Percentiles rank a stretch among this genome's conserved stretches.
Conservation (phyloP, 2,797 vertebrate genomes). For the Apogon talboti region DNA sequence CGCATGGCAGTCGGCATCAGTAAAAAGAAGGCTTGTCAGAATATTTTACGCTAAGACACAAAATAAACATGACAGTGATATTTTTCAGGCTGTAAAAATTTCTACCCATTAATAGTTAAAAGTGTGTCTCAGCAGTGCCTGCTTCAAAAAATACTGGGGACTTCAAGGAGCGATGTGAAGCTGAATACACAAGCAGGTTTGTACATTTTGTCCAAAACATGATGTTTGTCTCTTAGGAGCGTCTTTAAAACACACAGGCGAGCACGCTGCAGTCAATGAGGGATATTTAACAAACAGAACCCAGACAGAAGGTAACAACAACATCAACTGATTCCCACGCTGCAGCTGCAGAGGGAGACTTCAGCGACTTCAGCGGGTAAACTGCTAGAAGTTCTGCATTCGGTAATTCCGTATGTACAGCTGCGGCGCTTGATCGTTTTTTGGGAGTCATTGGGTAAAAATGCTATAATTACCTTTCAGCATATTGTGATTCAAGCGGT, state of each 20-base stretch:
- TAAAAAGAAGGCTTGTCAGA: conserved; percentile 35
- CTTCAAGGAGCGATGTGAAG: conserved; percentile 32
- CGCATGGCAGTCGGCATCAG: conserved; percentile 11
- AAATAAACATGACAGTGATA: conserved; percentile 19
- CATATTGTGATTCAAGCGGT: too few relatives aligned
- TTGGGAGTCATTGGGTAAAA: too few relatives aligned
- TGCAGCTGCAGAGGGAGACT: too few relatives aligned
- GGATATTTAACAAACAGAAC: conserved; percentile 43
- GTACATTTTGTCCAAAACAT: conserved; percentile 50
- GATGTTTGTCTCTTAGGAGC: conserved; percentile 36
- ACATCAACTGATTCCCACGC: conserved; percentile 14
- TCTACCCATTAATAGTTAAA: conserved; percentile 13
- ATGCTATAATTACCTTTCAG: too few relatives aligned
- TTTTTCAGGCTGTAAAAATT: conserved; percentile 10
- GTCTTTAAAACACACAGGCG: conserved; percentile 52
- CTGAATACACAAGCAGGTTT: conserved; percentile 53
- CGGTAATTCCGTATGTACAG: too few relatives aligned
- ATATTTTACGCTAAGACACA: conserved; percentile 33
- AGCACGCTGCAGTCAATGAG: conserved; percentile 19
- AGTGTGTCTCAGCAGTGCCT: conserved; percentile 9
- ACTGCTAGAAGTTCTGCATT: too few relatives aligned
- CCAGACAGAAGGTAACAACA: conserved; percentile 3
- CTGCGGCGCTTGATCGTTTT: too few relatives aligned
- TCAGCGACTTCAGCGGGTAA: too few relatives aligned
- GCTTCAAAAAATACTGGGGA: conserved; percentile 35